phyloP scores from a whole-genome alignment of 1,140 invertebrate species.

The Doryteuthis pealeii region DNA sequence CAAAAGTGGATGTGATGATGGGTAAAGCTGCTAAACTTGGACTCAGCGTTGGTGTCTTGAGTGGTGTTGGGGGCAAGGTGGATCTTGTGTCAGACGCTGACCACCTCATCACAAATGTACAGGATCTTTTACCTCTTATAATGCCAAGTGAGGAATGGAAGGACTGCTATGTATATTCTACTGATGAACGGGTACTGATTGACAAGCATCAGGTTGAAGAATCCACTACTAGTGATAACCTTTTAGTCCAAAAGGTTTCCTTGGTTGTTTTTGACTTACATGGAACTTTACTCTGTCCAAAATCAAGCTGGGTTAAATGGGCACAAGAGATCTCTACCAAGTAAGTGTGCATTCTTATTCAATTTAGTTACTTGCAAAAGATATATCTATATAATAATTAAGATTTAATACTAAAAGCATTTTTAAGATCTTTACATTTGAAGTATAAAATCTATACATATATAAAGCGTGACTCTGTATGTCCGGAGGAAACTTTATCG shows the following conservation, averaged over 20 bases:
- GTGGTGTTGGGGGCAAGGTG: slow-evolving; percentile 45
- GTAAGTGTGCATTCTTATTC: slow-evolving; percentile 20
- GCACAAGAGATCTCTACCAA: slow-evolving; percentile 38
- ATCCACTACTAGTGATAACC: not conserved
- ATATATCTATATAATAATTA: too few relatives aligned
- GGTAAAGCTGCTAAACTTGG: slow-evolving; percentile 60
- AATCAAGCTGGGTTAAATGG: slow-evolving; percentile 55
- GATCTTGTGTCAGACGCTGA: slow-evolving; percentile 48
- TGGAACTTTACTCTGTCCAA: slow-evolving; percentile 61
- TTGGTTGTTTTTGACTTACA: slow-evolving; percentile 63
- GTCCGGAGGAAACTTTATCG: too few relatives aligned
- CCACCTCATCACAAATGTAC: slow-evolving; percentile 48
- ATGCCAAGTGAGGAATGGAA: slow-evolving; percentile 45
- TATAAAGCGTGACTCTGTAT: too few relatives aligned
- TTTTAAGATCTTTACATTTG: too few relatives aligned
- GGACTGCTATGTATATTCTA: slow-evolving; percentile 44
- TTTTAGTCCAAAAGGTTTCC: slow-evolving; percentile 20
- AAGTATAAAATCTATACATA: too few relatives aligned
- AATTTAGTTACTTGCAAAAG: too few relatives aligned
- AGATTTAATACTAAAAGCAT: too few relatives aligned
- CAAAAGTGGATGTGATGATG: slow-evolving; percentile 62
- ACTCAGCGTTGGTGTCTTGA: slow-evolving; percentile 59
- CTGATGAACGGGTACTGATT: slow-evolving; percentile 40
- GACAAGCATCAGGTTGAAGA: slow-evolving; percentile 29
- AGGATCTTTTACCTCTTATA: slow-evolving; percentile 51